These are phyloP conservation scores for Poecilia velifera DNA, from an alignment of 2,797 vertebrate species.

Conservation along the genomic window DNA sequence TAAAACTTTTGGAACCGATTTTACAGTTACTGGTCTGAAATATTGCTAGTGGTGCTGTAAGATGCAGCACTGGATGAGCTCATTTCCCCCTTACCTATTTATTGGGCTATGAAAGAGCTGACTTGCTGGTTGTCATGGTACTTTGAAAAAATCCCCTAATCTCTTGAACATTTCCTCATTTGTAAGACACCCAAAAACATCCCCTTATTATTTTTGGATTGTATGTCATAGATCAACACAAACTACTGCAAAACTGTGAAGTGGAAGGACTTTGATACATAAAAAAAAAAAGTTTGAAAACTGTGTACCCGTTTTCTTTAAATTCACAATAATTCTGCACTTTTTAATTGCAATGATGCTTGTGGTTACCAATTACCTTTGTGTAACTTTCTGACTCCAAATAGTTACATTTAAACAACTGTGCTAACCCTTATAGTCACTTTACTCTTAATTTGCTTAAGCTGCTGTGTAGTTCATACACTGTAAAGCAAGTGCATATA, in stretches of 20 bases:
- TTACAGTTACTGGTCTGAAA: neutral
- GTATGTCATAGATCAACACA: neutral
- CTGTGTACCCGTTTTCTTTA: neutral
- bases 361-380: neutral
- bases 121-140: neutral
- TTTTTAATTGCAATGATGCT: neutral
- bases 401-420: neutral
- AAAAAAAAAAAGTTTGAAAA: neutral
- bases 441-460: neutral
- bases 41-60: neutral
- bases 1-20: neutral
- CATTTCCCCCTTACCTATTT: neutral
- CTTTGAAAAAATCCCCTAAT: neutral
- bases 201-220: neutral
- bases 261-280: neutral
- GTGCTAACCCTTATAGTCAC: neutral
- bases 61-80: neutral
- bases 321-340: neutral
- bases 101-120: neutral
- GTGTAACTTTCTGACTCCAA: neutral
- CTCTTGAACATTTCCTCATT: neutral
- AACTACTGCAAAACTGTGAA: neutral
- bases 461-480: neutral
- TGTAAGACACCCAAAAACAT: neutral
- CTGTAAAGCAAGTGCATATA: neutral